Percentiles rank a stretch among this genome's conserved stretches.
phyloP scores from a whole-genome alignment of 2,113 vertebrate genomes.

The Dipodomys spectabilis region DNA sequence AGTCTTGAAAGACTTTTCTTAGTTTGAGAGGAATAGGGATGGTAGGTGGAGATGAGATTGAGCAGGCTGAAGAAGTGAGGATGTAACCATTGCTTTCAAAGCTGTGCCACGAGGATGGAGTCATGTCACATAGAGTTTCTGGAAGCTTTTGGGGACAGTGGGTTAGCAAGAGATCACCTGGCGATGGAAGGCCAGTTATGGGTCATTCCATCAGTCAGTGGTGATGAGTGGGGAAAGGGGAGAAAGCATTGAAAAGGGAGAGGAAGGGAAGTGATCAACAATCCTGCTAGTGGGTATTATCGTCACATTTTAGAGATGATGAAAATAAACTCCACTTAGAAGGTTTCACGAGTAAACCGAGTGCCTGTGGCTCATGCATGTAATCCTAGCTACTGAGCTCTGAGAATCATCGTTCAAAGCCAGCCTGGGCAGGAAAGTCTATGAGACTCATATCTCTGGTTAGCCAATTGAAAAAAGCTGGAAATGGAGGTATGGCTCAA shows the following conservation, averaged over 20 bases:
- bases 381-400: too few relatives aligned
- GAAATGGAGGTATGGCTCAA: too few relatives aligned
- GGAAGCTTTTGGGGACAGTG: background rate
- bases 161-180: background rate
- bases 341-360: background rate
- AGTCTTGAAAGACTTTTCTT: background rate
- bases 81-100: background rate
- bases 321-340: background rate
- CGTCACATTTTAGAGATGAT: background rate
- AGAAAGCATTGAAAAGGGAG: background rate
- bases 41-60: background rate
- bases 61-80: background rate
- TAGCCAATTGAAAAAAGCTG: too few relatives aligned
- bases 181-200: background rate
- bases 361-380: too few relatives aligned
- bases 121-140: background rate
- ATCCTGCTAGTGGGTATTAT: background rate
- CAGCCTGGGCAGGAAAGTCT: too few relatives aligned
- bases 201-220: background rate
- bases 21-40: background rate
- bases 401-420: too few relatives aligned
- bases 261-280: background rate
- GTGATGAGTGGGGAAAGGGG: background rate
- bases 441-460: too few relatives aligned
- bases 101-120: background rate